phyloP scores from a whole-genome alignment of 2,113 vertebrate genomes.

The Rhynchomys soricoides region DNA sequence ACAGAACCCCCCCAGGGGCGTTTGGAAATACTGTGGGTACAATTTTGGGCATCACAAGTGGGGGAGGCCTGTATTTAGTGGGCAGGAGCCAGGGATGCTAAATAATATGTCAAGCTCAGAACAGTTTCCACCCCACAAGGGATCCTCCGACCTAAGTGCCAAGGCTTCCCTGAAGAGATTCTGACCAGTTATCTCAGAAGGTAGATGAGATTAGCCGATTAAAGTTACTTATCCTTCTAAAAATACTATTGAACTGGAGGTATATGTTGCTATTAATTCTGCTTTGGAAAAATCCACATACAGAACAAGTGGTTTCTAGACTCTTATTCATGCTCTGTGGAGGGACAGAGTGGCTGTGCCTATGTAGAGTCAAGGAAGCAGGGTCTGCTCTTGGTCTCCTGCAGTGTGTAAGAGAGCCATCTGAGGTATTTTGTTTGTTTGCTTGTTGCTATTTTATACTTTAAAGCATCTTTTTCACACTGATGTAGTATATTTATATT shows the following conservation, averaged over 20 bases:
- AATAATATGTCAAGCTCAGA: slow-evolving; percentile 38
- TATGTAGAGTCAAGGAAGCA: neutral
- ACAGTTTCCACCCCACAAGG: neutral
- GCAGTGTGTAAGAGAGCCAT: neutral
- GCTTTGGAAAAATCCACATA: neutral
- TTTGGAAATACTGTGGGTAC: slow-evolving; percentile 20
- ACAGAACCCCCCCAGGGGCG: neutral
- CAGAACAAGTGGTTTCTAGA: neutral
- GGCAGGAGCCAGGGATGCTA: neutral
- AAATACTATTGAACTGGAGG: neutral
- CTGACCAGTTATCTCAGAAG: neutral
- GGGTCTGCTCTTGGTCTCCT: neutral
- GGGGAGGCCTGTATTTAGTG: slow-evolving; percentile 26
- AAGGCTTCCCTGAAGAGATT: neutral
- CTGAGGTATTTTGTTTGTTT: neutral
- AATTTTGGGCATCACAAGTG: slow-evolving; percentile 25
- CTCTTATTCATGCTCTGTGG: neutral
- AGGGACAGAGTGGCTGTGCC: neutral
- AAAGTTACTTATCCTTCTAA: slow-evolving; percentile 27
- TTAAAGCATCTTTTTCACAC: slow-evolving; percentile 24
- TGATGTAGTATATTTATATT: neutral
- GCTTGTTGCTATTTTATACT: neutral
- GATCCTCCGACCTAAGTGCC: neutral
- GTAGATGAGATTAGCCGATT: neutral
- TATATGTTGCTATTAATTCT: slow-evolving; percentile 19